phyloP scores from a whole-genome alignment of 2,888 invertebrate genomes.

The Dynastes maya region DNA sequence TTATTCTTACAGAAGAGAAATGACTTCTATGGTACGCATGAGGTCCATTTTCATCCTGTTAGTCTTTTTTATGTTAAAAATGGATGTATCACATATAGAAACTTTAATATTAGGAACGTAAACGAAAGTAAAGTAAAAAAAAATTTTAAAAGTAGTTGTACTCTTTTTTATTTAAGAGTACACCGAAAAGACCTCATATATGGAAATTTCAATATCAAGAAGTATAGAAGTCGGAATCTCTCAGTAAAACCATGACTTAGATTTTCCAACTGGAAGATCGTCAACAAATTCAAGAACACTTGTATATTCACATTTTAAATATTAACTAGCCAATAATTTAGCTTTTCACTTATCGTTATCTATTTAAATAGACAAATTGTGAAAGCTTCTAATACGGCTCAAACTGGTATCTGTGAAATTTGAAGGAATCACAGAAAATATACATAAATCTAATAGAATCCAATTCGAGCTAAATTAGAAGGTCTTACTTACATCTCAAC shows the following conservation, averaged over 20 bases:
- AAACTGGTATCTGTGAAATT: background rate
- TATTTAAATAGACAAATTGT: conserved; percentile 9
- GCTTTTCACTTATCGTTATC: background rate
- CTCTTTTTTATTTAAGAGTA: no score
- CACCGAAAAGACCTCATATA: background rate
- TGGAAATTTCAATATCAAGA: background rate
- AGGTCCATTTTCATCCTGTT: conserved; percentile 3
- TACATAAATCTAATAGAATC: no score
- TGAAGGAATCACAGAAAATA: background rate
- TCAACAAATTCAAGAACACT: background rate
- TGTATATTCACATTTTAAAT: background rate
- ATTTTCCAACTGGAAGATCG: background rate
- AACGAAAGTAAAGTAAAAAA: no score
- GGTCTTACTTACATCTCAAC: conserved; percentile 9
- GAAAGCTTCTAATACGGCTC: conserved; percentile 11
- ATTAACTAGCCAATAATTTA: no score
- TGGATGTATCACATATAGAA: background rate
- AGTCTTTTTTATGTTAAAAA: background rate
- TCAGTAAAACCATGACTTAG: background rate
- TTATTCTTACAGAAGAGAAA: conserved; percentile 5
- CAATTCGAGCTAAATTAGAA: conserved; percentile 7
- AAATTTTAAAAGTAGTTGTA: no score
- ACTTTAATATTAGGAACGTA: background rate
- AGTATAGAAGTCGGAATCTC: background rate
- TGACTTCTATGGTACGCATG: background rate